phyloP scores from a whole-genome alignment of 2,113 vertebrate genomes.

The mouse (Mus musculus) region DNA sequence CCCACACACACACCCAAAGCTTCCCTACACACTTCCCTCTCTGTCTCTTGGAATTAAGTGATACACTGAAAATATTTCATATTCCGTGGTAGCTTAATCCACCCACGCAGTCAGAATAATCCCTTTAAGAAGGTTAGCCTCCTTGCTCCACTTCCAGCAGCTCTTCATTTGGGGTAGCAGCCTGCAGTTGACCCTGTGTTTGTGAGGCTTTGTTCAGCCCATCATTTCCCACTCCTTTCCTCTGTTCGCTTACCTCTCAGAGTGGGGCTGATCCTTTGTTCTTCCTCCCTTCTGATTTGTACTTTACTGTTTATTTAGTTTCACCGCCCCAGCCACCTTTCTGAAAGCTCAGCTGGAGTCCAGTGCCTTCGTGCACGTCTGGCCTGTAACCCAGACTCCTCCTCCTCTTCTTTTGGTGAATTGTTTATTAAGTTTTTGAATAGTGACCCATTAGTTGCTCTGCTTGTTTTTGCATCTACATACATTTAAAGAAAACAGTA shows the following conservation, averaged over 20 bases:
- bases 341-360: background rate
- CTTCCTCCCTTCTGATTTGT: background rate
- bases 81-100: background rate
- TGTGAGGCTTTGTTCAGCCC: background rate
- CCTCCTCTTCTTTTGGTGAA: background rate
- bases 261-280: background rate
- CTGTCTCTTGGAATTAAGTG: background rate
- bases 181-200: background rate
- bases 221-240: background rate
- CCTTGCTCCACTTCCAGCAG: background rate
- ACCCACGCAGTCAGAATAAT: background rate
- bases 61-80: background rate
- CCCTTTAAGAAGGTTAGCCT: background rate
- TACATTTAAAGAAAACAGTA: constrained; percentile 25
- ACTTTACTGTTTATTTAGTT: background rate
- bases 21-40: background rate
- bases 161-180: background rate
- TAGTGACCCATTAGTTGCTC: background rate
- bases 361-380: background rate
- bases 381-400: background rate
- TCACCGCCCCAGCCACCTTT: background rate
- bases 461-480: constrained; percentile 50
- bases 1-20: background rate
- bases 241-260: background rate
- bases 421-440: background rate